These are phyloP conservation scores for Hymenopus coronatus DNA, from an alignment of 2,888 invertebrate species.

Conservation along the genomic window DNA sequence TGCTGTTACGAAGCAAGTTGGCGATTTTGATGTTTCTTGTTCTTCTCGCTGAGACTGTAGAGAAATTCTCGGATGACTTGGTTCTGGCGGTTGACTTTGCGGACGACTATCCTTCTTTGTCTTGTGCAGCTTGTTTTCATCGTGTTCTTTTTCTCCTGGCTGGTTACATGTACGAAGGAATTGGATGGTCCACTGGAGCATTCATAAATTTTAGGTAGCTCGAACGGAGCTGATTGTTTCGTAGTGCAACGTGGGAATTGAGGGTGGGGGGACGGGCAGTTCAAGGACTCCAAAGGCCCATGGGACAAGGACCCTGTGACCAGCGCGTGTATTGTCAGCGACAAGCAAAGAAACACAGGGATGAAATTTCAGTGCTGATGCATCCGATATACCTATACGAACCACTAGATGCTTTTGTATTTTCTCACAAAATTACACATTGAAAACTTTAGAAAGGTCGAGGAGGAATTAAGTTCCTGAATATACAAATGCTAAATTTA, in stretches of 20 bases:
- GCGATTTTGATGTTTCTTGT: background rate
- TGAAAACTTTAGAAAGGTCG: too few species aligned
- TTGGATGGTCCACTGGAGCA: background rate
- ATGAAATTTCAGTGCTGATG: background rate
- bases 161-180: conserved; percentile 1
- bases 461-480: too few species aligned
- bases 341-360: too few species aligned
- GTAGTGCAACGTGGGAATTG: background rate
- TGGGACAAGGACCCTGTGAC: background rate
- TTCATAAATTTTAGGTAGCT: conserved; percentile 10
- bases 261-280: background rate
- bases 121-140: background rate
- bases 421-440: too few species aligned
- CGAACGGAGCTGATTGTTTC: conserved; percentile 1
- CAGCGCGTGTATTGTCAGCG: background rate
- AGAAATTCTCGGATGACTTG: background rate
- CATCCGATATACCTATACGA: too few species aligned
- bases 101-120: background rate
- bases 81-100: background rate
- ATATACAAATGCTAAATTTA: too few species aligned
- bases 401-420: too few species aligned
- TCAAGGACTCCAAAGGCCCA: background rate
- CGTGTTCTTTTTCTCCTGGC: background rate
- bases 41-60: background rate
- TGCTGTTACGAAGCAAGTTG: background rate